Percentiles rank a stretch among this genome's conserved stretches.
phyloP scores from a whole-genome alignment of 2,797 vertebrate species.

The Smutsia temminckii region DNA sequence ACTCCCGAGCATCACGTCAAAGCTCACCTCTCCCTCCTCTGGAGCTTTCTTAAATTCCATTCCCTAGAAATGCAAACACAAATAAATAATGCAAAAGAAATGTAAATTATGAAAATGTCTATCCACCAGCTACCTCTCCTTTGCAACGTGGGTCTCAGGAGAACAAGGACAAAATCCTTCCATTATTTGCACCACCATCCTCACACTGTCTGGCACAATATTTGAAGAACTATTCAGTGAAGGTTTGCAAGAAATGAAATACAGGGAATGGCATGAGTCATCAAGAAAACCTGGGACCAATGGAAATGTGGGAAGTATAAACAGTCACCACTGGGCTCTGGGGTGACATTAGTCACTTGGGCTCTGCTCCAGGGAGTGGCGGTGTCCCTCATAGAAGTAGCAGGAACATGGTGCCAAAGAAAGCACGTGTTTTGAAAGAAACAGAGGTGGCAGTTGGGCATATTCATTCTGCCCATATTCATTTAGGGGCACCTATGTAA shows the following conservation, averaged over 20 bases:
- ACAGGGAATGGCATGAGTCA: background rate
- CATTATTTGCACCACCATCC: background rate
- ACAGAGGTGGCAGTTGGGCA: background rate
- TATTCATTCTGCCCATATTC: background rate
- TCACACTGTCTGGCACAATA: constrained; percentile 3
- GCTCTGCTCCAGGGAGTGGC: background rate
- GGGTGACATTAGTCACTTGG: background rate
- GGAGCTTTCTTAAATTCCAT: background rate
- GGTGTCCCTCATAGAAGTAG: background rate
- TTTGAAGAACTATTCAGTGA: background rate
- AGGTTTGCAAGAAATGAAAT: background rate
- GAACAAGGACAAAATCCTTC: background rate
- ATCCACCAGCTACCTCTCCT: background rate
- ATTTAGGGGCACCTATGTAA: background rate
- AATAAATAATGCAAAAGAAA: background rate
- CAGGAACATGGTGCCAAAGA: background rate
- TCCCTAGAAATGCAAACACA: background rate
- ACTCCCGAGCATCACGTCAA: background rate
- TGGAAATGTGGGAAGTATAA: background rate
- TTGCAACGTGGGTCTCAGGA: background rate
- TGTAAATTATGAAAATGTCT: background rate
- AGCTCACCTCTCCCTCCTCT: background rate
- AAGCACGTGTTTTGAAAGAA: background rate
- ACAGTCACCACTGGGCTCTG: background rate
- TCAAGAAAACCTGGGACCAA: background rate